Evolutionary conservation across 30 jellyfish, hydroid and myxozoan species (phyloP).

Genomic region (Sanderia malayensis): DNA sequence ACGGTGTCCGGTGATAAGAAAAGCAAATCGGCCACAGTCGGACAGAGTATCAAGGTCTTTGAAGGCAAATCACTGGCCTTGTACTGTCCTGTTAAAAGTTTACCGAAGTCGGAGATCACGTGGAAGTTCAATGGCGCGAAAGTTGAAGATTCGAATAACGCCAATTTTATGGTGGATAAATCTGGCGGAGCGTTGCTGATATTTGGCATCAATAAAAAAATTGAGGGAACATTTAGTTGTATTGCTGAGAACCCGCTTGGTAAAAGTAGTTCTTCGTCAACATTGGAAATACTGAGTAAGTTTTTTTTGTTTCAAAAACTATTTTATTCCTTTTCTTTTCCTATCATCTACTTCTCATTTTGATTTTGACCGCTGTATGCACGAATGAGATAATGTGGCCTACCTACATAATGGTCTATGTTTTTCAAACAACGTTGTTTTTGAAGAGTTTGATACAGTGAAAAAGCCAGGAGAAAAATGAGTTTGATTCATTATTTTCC

Average conservation of each 20-base stretch:
- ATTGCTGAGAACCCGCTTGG: constrained; percentile 72
- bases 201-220: constrained; percentile 37
- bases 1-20: constrained; percentile 29
- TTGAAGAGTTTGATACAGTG: too few relatives aligned
- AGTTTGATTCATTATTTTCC: too few relatives aligned
- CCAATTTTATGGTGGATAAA: constrained; percentile 50
- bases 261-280: constrained; percentile 42
- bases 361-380: too few relatives aligned
- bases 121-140: constrained; percentile 69
- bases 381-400: too few relatives aligned
- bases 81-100: constrained; percentile 63
- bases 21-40: constrained; percentile 52
- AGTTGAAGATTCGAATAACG: constrained; percentile 15
- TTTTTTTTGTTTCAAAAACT: too few relatives aligned
- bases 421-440: too few relatives aligned
- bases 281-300: constrained; percentile 65
- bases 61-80: constrained; percentile 75
- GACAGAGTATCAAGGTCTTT: constrained; percentile 64
- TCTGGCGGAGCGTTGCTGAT: constrained; percentile 72
- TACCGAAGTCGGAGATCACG: constrained; percentile 63
- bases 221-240: constrained; percentile 79
- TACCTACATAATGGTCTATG: too few relatives aligned
- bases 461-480: too few relatives aligned
- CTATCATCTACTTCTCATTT: too few relatives aligned
- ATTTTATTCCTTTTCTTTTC: too few relatives aligned